Conservation (phyloP, 2,113 vertebrate species). For the Centropus bengalensis region DNA sequence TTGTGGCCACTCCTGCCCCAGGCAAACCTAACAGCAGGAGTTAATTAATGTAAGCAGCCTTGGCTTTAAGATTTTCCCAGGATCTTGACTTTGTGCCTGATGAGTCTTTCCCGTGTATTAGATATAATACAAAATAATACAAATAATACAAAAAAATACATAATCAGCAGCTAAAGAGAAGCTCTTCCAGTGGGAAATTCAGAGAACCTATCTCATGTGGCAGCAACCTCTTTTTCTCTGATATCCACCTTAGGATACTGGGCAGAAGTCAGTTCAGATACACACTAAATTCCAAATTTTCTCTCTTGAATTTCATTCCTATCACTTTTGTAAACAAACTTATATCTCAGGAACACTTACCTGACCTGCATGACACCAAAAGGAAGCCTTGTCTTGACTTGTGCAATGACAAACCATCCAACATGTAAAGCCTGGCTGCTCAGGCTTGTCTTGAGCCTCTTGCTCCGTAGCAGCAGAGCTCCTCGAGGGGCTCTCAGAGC, state of each 20-base stretch:
- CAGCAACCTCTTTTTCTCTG: neutral
- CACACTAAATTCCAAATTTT: neutral
- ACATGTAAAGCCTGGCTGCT: neutral
- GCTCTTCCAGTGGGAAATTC: neutral
- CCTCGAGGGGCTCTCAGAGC: neutral
- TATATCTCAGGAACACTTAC: neutral
- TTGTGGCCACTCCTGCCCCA: neutral
- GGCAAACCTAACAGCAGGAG: neutral
- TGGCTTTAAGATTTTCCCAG: neutral
- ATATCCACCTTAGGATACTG: neutral
- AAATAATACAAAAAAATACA: too few species aligned
- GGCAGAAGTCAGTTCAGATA: neutral
- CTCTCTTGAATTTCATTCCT: neutral
- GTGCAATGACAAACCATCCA: neutral
- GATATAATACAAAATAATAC: neutral
- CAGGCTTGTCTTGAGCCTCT: neutral
- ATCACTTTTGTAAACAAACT: neutral
- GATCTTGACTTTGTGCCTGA: neutral
- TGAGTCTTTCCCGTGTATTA: neutral
- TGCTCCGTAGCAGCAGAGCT: neutral
- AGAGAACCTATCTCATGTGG: neutral
- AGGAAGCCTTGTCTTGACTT: neutral
- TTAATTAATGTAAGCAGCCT: neutral
- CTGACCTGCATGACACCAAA: neutral
- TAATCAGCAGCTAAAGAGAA: neutral